Evolutionary conservation across 1,140 invertebrate species (phyloP).

Genomic region (Atta colombica): DNA sequence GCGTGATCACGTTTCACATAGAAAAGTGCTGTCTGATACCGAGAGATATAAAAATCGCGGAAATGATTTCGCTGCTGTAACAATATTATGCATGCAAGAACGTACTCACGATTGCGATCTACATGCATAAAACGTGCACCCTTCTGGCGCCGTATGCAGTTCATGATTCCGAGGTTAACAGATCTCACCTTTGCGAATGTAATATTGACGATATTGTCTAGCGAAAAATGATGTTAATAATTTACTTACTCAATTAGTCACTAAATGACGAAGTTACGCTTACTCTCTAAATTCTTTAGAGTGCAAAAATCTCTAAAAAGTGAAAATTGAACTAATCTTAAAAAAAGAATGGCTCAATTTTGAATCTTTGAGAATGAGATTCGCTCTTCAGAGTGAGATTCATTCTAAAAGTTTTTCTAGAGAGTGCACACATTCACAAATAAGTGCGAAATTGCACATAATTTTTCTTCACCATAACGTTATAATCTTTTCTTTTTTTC

Average conservation of each 20-base stretch:
- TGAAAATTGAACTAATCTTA: no score
- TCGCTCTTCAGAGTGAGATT: no score
- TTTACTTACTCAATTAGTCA: not conserved
- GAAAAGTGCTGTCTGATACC: not conserved
- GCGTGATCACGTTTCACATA: conserved; percentile 12
- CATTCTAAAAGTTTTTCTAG: no score
- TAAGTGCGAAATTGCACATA: not conserved
- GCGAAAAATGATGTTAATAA: conserved; percentile 10
- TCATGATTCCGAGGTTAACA: conserved; percentile 39
- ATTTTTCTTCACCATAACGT: not conserved
- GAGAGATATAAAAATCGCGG: conserved; percentile 41
- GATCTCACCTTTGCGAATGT: conserved; percentile 7
- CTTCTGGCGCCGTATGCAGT: conserved; percentile 40
- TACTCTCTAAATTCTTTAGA: no score
- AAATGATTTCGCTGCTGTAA: conserved; percentile 53
- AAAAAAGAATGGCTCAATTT: no score
- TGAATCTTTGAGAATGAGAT: no score
- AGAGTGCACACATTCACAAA: not conserved
- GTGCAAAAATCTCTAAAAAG: no score
- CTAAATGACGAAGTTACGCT: not conserved
- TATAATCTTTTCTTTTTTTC: conserved; percentile 3
- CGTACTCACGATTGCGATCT: conserved; percentile 50
- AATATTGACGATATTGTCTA: not conserved
- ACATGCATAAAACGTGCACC: conserved; percentile 45
- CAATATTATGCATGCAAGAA: conserved; percentile 54